These are phyloP conservation scores for Cirrhinus molitorella DNA, from an alignment of 2,797 vertebrate genomes.

Conservation along the genomic window DNA sequence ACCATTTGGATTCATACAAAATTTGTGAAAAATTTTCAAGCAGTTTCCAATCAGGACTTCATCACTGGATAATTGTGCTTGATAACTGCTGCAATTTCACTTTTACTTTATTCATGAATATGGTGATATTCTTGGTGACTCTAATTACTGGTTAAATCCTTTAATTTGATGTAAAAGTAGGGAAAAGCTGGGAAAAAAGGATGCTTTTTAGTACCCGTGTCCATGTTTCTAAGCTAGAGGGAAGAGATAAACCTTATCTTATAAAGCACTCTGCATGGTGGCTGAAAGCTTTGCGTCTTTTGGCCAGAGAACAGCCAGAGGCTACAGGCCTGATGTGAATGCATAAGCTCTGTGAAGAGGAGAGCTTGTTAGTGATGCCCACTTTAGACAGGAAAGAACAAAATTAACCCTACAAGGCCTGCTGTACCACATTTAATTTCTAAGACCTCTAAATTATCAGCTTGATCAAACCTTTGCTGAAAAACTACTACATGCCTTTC, in stretches of 20 bases:
- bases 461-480: neutral
- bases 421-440: neutral
- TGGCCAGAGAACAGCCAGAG: slow-evolving; percentile 22
- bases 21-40: too few species aligned
- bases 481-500: neutral
- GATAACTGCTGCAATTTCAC: neutral
- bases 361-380: neutral
- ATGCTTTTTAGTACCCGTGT: neutral
- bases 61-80: neutral
- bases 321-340: neutral
- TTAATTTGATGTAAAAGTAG: neutral
- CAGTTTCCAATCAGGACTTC: neutral
- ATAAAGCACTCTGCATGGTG: slow-evolving; percentile 16
- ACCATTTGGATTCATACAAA: too few species aligned
- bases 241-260: slow-evolving; percentile 2
- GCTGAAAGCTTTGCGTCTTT: slow-evolving; percentile 35
- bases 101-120: neutral
- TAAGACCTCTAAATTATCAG: neutral
- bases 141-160: neutral
- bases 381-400: neutral
- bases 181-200: neutral
- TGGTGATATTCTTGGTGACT: neutral
- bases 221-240: neutral
- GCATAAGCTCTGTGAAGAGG: slow-evolving; percentile 5
- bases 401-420: neutral